phyloP scores from a whole-genome alignment of 2,888 invertebrate species.

The Belgica antarctica region DNA sequence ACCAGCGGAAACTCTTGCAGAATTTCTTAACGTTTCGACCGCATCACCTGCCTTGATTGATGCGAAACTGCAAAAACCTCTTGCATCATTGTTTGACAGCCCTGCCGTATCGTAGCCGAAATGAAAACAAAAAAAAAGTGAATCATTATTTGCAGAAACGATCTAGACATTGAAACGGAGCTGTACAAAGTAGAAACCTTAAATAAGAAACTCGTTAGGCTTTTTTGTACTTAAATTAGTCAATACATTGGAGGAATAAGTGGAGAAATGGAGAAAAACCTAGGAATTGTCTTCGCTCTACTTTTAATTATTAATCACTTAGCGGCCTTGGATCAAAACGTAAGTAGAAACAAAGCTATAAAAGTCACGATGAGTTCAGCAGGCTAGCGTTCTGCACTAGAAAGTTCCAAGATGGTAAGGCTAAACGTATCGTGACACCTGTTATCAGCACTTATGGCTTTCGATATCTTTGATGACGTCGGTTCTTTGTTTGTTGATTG shows the following conservation, averaged over 20 bases:
- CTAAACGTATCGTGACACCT: neutral
- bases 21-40: too few relatives aligned
- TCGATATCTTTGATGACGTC: neutral
- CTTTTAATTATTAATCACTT: neutral
- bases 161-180: too few relatives aligned
- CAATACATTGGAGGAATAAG: neutral
- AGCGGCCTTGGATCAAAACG: neutral
- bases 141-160: too few relatives aligned
- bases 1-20: too few relatives aligned
- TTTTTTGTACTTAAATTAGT: conserved; percentile 5
- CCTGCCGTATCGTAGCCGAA: too few relatives aligned
- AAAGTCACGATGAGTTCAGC: neutral
- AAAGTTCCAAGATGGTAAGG: too few relatives aligned
- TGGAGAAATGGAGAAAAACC: too few relatives aligned
- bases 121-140: too few relatives aligned
- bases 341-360: neutral
- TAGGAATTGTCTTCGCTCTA: neutral
- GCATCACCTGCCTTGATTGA: too few relatives aligned
- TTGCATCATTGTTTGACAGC: too few relatives aligned
- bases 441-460: conserved; percentile 1
- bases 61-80: too few relatives aligned
- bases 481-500: neutral
- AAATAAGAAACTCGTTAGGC: neutral
- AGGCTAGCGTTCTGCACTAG: too few relatives aligned
- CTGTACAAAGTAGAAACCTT: neutral